Evolutionary conservation across 2,888 invertebrate species (phyloP).

Genomic region (Pollenia angustigena): DNA sequence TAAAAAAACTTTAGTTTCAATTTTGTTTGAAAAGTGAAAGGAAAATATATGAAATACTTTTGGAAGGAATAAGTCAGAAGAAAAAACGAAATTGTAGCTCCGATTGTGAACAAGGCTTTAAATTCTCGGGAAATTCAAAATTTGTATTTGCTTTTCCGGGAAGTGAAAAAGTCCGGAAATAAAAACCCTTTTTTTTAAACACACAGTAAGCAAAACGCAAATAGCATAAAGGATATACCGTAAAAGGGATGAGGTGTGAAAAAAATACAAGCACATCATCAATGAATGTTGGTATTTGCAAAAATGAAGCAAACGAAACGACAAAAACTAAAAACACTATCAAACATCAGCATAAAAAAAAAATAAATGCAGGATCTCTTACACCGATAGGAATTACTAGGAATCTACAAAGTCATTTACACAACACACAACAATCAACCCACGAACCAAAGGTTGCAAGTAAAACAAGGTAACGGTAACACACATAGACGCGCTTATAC

Average conservation of each 20-base stretch:
- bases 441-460: slow-evolving; percentile 18
- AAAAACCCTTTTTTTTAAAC: no score
- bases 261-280: slow-evolving; percentile 42
- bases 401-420: slow-evolving; percentile 37
- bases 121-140: no score
- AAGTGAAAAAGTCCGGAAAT: no score
- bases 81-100: no score
- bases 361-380: slow-evolving; percentile 37
- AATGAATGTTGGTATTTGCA: slow-evolving; percentile 43
- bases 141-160: no score
- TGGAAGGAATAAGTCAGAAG: no score
- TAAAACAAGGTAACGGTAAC: slow-evolving; percentile 46
- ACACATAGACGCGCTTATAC: slow-evolving; percentile 1
- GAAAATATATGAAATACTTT: no score
- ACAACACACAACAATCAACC: slow-evolving; percentile 42
- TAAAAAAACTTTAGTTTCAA: no score
- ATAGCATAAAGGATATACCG: slow-evolving; percentile 5
- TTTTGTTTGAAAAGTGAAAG: no score
- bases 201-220: not conserved
- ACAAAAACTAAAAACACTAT: not conserved
- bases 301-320: not conserved
- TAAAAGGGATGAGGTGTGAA: slow-evolving; percentile 9
- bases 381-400: slow-evolving; percentile 32
- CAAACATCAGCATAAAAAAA: not conserved
- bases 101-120: no score